Evolutionary conservation across 1,140 invertebrate genomes (phyloP).

Genomic region (Drosophila aff.): DNA sequence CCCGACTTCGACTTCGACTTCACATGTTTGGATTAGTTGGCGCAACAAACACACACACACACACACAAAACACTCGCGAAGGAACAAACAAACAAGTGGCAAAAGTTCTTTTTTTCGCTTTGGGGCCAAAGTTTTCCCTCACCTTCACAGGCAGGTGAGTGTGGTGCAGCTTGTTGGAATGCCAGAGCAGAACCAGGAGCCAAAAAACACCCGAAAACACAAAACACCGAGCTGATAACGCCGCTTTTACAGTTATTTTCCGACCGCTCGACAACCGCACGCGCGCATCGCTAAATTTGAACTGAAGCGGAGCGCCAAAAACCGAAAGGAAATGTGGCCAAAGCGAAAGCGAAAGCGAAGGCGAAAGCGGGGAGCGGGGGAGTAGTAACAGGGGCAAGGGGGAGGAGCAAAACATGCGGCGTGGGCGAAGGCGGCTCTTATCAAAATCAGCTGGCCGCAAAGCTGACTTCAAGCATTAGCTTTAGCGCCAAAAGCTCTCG

Average conservation of each 20-base stretch:
- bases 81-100: slow-evolving; percentile 35
- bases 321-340: slow-evolving; percentile 20
- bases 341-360: slow-evolving; percentile 14
- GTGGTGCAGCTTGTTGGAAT: slow-evolving; percentile 19
- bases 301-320: slow-evolving; percentile 62
- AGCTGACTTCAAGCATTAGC: slow-evolving; percentile 13
- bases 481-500: slow-evolving; percentile 23
- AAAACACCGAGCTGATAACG: slow-evolving; percentile 24
- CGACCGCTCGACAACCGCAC: slow-evolving; percentile 57
- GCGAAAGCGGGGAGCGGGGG: background rate
- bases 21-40: slow-evolving; percentile 39
- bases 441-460: slow-evolving; percentile 51
- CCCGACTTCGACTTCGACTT: slow-evolving; percentile 1
- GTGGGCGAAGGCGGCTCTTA: slow-evolving; percentile 35
- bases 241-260: slow-evolving; percentile 31
- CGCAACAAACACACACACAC: background rate
- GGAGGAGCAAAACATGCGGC: slow-evolving; percentile 4
- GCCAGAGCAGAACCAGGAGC: slow-evolving; percentile 5
- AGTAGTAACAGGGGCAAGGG: background rate
- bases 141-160: slow-evolving; percentile 13
- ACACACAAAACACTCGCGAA: slow-evolving; percentile 5
- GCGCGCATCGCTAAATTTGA: slow-evolving; percentile 72
- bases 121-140: slow-evolving; percentile 11
- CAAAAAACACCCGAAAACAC: slow-evolving; percentile 29
- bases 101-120: slow-evolving; percentile 19